Base-by-base conservation (phyloP, 2,113 vertebrate genomes). In the Brienomyrus brachyistius region DNA sequence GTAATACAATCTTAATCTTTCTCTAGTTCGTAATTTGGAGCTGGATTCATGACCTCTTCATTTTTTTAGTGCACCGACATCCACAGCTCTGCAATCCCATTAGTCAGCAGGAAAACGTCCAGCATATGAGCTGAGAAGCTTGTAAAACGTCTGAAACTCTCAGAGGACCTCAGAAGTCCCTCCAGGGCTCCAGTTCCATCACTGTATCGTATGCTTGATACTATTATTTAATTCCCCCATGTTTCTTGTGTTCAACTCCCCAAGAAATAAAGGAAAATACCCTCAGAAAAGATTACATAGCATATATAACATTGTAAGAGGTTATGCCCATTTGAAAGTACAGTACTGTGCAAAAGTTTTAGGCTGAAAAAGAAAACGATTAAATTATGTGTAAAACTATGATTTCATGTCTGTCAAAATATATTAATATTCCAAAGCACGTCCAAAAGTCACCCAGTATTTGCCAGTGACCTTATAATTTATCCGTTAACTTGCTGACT, bases 171-270 rank as follows among this genome's bases (percentile, higher is more conserved):
- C 8, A n/a, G 13, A 70, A 31, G 54, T 88, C 70, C 89, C 90
- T 89, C 77, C 23, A 11, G 88, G 83, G 62, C 77, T 80, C 91
- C 92, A 47, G 31, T 59, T 40, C 52, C 50, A 43, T 23, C 7
- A n/a, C 86, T 92, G 88, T 90, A 52, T 92, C n/a, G 4, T 52
- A 40, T 91, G 92, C 93, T 92, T 91, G 91, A 91, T 51, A 89
- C 90, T 87, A 88, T 62, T 31, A 17, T 51, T 47, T 62, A 48
- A 48, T 11, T 27, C 48, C 31, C 6, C 74, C 5, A 19, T 27
- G 83, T 27, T 51, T 50, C 83, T 51, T 47, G 52, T 89, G 70
- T 87, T n/a, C 47, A 2, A 8, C 88, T 88, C 89, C 89, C 70
- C 86, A 89, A 50, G 52, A 86, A 54, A 23, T 91, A 88, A 91